phyloP scores from a whole-genome alignment of 1,140 invertebrate species.

The Mylabris phalerata region DNA sequence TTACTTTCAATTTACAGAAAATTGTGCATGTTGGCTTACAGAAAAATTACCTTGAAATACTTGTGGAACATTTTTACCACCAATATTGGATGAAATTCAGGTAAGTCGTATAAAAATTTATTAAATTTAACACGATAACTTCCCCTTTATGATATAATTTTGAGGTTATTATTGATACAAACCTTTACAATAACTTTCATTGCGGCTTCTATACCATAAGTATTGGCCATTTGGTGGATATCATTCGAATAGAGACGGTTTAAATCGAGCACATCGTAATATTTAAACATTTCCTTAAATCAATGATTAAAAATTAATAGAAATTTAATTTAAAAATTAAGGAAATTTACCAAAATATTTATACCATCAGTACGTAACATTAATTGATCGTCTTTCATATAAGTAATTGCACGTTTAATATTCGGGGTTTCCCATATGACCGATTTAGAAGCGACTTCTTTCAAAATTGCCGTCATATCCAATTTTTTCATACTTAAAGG shows the following conservation, averaged over 20 bases:
- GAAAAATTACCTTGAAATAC: too few relatives aligned
- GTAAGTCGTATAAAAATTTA: too few relatives aligned
- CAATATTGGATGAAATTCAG: too few relatives aligned
- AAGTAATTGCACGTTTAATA: constrained; percentile 78
- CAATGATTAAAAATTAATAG: background rate
- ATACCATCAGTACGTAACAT: constrained; percentile 91
- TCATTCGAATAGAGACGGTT: constrained; percentile 90
- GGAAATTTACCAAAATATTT: constrained; percentile 65
- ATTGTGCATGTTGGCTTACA: too few relatives aligned
- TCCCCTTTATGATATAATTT: too few relatives aligned
- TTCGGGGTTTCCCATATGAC: constrained; percentile 73
- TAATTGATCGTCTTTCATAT: constrained; percentile 50
- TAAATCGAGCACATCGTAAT: constrained; percentile 74
- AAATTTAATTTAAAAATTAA: constrained; percentile 4
- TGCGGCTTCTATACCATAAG: constrained; percentile 96
- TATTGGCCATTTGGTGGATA: constrained; percentile 81
- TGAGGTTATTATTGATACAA: too few relatives aligned
- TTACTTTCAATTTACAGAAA: too few relatives aligned
- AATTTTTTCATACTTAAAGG: constrained; percentile 57
- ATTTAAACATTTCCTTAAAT: constrained; percentile 74
- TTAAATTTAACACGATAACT: too few relatives aligned
- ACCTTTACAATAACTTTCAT: constrained; percentile 73
- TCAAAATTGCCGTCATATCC: constrained; percentile 74
- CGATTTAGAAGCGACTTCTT: constrained; percentile 62
- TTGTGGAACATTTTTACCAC: too few relatives aligned